Evolutionary conservation across 2,888 invertebrate genomes (phyloP).

Genomic region (Philaethria dido): DNA sequence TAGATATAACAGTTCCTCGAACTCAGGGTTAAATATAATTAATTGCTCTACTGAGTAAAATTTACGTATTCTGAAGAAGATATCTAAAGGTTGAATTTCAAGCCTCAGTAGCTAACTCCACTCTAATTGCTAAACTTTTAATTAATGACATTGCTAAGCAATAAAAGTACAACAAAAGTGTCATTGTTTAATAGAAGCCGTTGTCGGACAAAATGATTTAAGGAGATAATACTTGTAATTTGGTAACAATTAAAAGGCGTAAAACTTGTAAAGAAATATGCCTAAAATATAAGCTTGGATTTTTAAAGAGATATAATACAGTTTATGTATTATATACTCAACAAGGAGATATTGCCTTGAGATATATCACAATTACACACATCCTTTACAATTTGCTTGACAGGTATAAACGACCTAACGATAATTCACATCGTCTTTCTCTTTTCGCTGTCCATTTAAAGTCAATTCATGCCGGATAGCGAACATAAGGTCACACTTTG

Average conservation of each 20-base stretch:
- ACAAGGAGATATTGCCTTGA: no score
- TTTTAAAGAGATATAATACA: no score
- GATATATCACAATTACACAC: no score
- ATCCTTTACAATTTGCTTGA: background rate
- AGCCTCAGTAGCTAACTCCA: slow-evolving; percentile 43
- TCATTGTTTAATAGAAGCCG: slow-evolving; percentile 26
- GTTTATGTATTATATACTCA: no score
- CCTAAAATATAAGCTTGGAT: no score
- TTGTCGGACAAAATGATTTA: slow-evolving; percentile 7
- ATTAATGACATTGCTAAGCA: slow-evolving; percentile 64
- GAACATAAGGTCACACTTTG: background rate
- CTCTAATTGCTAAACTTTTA: slow-evolving; percentile 73
- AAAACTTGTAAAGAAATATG: no score
- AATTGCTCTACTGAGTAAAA: slow-evolving; percentile 17
- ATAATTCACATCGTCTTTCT: no score
- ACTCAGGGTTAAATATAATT: background rate
- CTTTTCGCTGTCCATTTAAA: no score
- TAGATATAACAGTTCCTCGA: background rate
- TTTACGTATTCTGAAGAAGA: slow-evolving; percentile 12
- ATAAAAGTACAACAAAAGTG: slow-evolving; percentile 55
- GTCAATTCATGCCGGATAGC: no score
- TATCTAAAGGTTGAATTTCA: slow-evolving; percentile 22
- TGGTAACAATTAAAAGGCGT: background rate
- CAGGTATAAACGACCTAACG: background rate
- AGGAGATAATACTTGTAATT: slow-evolving; percentile 8